A percentile compares a stretch with the other conserved stretches of the same genome.
Conservation (phyloP, 2,797 vertebrate species). For the Echeneis naucrates region DNA sequence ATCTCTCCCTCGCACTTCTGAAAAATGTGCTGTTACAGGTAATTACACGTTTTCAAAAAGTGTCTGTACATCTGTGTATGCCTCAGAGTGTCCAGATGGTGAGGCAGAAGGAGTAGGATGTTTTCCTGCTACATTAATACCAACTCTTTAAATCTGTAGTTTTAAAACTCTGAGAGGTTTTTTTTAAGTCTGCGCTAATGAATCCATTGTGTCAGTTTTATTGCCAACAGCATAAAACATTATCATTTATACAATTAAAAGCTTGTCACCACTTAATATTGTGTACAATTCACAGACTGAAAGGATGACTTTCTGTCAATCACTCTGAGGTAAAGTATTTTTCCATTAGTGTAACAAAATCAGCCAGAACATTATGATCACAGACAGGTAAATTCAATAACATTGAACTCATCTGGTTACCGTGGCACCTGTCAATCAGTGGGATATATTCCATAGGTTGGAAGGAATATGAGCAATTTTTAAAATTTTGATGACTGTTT, state of each 20-base stretch:
- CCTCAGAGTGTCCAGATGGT: not conserved
- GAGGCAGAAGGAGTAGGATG: not conserved
- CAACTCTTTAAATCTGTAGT: not conserved
- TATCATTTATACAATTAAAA: not conserved
- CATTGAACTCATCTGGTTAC: too few species aligned
- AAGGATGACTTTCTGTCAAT: not conserved
- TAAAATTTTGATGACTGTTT: too few species aligned
- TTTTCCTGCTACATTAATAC: not conserved
- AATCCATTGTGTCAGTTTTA: not conserved
- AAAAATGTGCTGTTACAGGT: not conserved
- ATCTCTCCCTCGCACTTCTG: not conserved
- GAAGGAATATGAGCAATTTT: too few species aligned
- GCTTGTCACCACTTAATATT: not conserved
- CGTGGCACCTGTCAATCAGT: too few species aligned
- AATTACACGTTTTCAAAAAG: not conserved
- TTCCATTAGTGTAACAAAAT: not conserved
- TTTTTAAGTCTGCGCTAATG: not conserved
- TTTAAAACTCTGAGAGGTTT: not conserved
- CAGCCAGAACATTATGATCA: too few species aligned
- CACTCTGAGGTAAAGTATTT: too few species aligned
- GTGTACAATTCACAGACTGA: not conserved
- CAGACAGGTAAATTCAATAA: too few species aligned
- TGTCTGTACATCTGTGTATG: not conserved
- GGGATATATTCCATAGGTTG: too few species aligned
- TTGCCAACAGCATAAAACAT: not conserved